Conservation (phyloP, 2,888 invertebrate species). For the Conomelus anceps region DNA sequence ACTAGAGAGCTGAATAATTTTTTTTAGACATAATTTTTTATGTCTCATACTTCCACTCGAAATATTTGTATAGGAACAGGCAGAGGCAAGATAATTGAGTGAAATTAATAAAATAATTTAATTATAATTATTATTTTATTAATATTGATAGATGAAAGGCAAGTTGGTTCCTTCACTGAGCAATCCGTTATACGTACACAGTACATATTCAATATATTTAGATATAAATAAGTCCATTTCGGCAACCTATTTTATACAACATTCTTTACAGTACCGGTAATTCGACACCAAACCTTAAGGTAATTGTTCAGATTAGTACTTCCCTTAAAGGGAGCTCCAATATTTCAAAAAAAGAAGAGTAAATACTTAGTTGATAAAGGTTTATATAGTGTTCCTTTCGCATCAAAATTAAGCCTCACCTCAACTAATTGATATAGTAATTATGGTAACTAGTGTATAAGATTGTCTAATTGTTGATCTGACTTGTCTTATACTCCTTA, state of each 20-base stretch:
- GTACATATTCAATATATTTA: not conserved
- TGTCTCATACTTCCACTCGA: not conserved
- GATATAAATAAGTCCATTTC: not conserved
- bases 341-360: too few relatives aligned
- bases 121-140: not conserved
- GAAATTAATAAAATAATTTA: not conserved
- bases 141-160: not conserved
- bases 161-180: not conserved
- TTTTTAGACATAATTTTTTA: not conserved
- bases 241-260: not conserved
- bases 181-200: not conserved
- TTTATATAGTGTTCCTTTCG: too few relatives aligned
- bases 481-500: too few relatives aligned
- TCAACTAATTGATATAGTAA: too few relatives aligned
- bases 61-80: not conserved
- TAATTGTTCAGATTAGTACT: not conserved
- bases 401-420: too few relatives aligned
- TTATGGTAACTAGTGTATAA: too few relatives aligned
- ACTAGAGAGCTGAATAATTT: not conserved
- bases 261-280: too few relatives aligned
- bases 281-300: not conserved
- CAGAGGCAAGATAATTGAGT: not conserved
- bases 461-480: too few relatives aligned
- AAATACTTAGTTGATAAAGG: too few relatives aligned
- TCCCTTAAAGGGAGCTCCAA: too few relatives aligned